Conservation (phyloP, 2,113 vertebrate species). For the Ailuropoda melanoleuca region DNA sequence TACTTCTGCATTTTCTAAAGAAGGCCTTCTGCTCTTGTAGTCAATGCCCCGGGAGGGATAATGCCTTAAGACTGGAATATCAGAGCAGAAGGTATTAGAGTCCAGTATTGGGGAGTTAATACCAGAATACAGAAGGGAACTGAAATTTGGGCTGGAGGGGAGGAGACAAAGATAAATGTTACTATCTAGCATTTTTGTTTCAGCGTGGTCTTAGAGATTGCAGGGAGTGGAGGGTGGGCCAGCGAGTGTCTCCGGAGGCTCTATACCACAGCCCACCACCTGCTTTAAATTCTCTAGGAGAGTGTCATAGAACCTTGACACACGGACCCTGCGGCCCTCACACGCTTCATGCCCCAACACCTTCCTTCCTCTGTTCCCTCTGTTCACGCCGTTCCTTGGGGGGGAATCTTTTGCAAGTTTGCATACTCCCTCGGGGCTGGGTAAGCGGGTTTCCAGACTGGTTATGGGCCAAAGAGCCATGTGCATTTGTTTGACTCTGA, state of each 20-base stretch:
- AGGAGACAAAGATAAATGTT: background rate
- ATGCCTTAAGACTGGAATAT: background rate
- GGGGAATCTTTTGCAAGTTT: background rate
- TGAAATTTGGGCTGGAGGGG: background rate
- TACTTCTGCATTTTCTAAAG: background rate
- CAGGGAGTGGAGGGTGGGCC: no score
- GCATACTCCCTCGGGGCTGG: background rate
- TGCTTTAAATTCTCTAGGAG: background rate
- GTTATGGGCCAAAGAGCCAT: conserved; percentile 30
- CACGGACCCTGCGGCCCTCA: fast-evolving
- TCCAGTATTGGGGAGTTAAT: background rate
- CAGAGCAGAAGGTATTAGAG: background rate
- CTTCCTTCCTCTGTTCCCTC: background rate
- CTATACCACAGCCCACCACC: fast-evolving
- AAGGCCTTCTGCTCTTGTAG: background rate
- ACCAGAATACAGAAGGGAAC: background rate
- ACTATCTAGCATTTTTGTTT: background rate
- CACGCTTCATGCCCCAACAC: background rate
- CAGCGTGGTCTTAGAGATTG: background rate
- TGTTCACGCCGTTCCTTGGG: background rate
- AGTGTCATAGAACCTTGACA: background rate
- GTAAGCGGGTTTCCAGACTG: background rate
- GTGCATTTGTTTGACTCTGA: conserved; percentile 48
- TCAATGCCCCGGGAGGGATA: background rate
- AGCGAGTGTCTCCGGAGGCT: fast-evolving